Evolutionary conservation across 2,113 vertebrate species (phyloP).

Genomic region (Excalfactoria chinensis): DNA sequence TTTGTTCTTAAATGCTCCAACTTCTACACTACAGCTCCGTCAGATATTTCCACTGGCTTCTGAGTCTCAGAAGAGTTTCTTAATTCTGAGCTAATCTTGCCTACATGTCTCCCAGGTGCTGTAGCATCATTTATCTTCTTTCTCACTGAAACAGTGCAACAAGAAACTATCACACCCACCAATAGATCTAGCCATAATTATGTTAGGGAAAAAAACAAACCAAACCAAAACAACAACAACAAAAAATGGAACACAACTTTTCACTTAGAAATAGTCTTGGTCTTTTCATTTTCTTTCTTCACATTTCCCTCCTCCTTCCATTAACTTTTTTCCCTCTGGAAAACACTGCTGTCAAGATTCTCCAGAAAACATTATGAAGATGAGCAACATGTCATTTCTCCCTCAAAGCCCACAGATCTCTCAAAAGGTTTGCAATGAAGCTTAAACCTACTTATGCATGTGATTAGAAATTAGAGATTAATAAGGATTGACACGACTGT

Average conservation of each 20-base stretch:
- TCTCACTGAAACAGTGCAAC: conserved; percentile 41
- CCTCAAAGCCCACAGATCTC: conserved; percentile 51
- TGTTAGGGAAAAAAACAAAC: conserved; percentile 36
- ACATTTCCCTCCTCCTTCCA: not conserved
- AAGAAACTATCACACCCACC: conserved; percentile 44
- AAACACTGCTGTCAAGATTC: conserved; percentile 48
- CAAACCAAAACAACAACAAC: no score
- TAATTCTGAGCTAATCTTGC: conserved; percentile 56
- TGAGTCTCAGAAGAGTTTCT: conserved; percentile 51
- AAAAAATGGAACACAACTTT: conserved; percentile 6
- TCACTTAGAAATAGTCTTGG: conserved; percentile 13
- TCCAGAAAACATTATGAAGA: conserved; percentile 43
- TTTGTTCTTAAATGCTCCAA: not conserved
- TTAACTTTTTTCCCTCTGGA: conserved; percentile 6
- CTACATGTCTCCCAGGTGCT: conserved; percentile 43
- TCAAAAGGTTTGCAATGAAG: conserved; percentile 57
- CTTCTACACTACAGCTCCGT: not conserved
- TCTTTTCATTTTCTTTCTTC: not conserved
- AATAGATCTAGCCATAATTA: conserved; percentile 71
- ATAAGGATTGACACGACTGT: conserved; percentile 81
- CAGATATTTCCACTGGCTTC: conserved; percentile 30
- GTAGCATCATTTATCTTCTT: conserved; percentile 71
- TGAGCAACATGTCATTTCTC: conserved; percentile 61
- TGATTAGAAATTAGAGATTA: conserved; percentile 83
- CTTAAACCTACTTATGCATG: conserved; percentile 73